Conservation (phyloP, 2,888 invertebrate genomes). For the Maniola hyperantus region DNA sequence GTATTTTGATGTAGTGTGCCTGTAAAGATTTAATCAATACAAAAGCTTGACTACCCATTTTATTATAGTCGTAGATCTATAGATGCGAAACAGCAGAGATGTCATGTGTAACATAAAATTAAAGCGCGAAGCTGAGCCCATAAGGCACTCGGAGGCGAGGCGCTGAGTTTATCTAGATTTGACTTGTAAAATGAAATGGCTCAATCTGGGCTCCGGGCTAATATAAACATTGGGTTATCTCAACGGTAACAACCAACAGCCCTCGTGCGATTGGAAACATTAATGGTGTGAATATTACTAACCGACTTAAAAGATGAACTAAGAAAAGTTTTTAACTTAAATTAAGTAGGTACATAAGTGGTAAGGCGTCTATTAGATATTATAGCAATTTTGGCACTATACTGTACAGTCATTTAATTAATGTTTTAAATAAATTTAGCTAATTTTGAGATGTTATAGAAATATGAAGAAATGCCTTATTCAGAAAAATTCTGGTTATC, state of each 20-base stretch:
- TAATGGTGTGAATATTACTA: neutral
- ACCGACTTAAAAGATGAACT: neutral
- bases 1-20: neutral
- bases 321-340: no score
- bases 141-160: constrained; percentile 56
- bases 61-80: constrained; percentile 4
- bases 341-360: no score
- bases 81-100: constrained; percentile 30
- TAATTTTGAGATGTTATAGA: no score
- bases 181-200: constrained; percentile 69
- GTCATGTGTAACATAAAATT: constrained; percentile 40
- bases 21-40: constrained; percentile 12
- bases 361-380: no score
- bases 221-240: constrained; percentile 43
- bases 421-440: neutral
- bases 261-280: constrained; percentile 34
- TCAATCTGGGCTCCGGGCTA: constrained; percentile 62
- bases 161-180: constrained; percentile 65
- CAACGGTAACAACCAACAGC: constrained; percentile 24
- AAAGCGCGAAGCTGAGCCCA: constrained; percentile 51
- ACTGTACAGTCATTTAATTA: neutral
- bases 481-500: no score
- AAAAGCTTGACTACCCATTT: neutral
- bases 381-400: no score
- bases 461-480: no score